Conservation (phyloP, 2,113 vertebrate genomes). For the Saimiri boliviensis region DNA sequence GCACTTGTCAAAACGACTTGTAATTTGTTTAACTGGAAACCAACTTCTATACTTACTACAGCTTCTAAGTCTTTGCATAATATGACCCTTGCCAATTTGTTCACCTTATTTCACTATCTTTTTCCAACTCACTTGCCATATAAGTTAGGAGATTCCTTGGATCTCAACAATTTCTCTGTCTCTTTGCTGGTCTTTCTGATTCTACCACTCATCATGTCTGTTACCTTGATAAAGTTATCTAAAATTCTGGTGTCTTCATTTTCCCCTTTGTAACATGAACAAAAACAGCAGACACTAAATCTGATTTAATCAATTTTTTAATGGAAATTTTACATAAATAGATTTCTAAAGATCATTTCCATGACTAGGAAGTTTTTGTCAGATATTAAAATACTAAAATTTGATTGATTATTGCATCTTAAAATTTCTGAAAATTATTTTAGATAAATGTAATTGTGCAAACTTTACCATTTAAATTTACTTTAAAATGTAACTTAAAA, state of each 20-base stretch:
- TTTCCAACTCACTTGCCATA: background rate
- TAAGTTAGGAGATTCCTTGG: background rate
- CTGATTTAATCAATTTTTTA: background rate
- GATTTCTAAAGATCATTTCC: background rate
- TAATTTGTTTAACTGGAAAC: background rate
- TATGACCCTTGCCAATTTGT: background rate
- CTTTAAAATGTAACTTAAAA: background rate
- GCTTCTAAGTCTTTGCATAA: background rate
- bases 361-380: background rate
- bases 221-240: background rate
- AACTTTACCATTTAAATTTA: background rate
- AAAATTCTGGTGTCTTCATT: background rate
- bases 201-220: background rate
- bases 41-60: background rate
- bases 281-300: background rate
- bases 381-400: background rate
- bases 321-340: background rate
- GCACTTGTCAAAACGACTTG: background rate
- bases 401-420: background rate
- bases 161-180: background rate
- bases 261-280: background rate
- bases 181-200: background rate
- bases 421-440: background rate
- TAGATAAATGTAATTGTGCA: background rate
- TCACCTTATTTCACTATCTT: background rate